Evolutionary conservation across 2,888 invertebrate species (phyloP).

Genomic region (Oligia strigilis): DNA sequence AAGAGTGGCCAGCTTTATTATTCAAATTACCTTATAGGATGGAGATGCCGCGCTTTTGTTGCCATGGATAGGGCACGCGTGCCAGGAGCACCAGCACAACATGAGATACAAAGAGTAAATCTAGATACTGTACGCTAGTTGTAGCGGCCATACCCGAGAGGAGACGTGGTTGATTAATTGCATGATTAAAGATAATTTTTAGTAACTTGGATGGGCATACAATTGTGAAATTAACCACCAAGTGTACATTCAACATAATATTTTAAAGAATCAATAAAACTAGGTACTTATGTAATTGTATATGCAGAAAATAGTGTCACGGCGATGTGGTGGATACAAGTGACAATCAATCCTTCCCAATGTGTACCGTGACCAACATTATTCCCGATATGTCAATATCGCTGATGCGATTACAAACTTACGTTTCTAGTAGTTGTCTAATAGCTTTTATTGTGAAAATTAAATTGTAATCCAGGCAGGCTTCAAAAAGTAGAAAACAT

Average conservation of each 20-base stretch:
- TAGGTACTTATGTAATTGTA: no score
- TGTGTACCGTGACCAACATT: no score
- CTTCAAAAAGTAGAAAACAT: neutral
- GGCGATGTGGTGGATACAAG: no score
- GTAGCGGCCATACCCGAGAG: no score
- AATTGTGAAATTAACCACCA: no score
- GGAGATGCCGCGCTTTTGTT: neutral
- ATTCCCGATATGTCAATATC: no score
- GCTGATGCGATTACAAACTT: neutral
- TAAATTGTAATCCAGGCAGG: no score
- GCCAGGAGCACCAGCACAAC: slow-evolving; percentile 24
- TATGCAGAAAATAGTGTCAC: neutral
- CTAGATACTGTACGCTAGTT: neutral
- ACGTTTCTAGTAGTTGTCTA: neutral
- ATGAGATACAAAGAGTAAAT: slow-evolving; percentile 4
- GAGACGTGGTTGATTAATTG: no score
- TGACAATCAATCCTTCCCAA: neutral
- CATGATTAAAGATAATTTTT: neutral
- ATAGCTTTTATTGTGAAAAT: neutral
- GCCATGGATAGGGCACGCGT: slow-evolving; percentile 1
- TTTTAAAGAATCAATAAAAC: neutral
- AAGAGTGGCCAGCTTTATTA: no score
- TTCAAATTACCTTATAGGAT: neutral
- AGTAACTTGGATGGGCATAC: neutral
- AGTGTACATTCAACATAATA: neutral